Base-by-base conservation (phyloP, 2,113 vertebrate species). In the Misgurnus mizolepis region DNA sequence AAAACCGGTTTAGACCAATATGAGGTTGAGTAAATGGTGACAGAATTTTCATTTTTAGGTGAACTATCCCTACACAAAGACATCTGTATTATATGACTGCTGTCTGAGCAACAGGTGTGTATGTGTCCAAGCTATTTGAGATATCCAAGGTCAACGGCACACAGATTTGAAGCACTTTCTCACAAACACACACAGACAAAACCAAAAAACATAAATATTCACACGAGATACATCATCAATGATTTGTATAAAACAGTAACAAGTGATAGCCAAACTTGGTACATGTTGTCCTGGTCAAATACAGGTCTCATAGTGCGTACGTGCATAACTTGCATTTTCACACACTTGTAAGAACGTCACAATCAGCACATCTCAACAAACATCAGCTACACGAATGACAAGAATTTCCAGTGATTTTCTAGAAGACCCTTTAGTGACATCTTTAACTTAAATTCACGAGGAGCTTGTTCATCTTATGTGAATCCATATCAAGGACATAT, bases 91-190 rank as follows among this genome's bases (percentile, higher is more conserved):
- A n/a, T 71, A 12, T 7, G 69, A 18, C 45, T 68, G 45, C 45
- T 27, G n/a, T 68, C 45, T 68, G 45, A 49, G n/a, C 67, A 68
- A 68, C 69, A 58, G 69, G 12, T 58, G 53, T 41, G 53, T 41
- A 72, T 41, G 34, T 58, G 34, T 58, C 53, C 34, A 72, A 58
- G 53, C 34, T 18, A 17, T 10, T 27, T 14, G 50, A 18, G 43
- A 14, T 47, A 78, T 22, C 8, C 69, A 64, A 83, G 67, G 78
- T 80, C 66, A 72, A 34, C 49, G 7, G 34, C 22, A 62, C 55
- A 61, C 55, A 17, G 68, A 70, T 71, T 40, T 56, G 69, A 50
- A 56, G 27, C 55, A 61, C 55, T 22, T 41, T 61, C 71, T 61
- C 22, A 69, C 43, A 82, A 10, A 77, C 6, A 18, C 62, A 67